A percentile compares a stretch with the other conserved stretches of the same genome.
These are phyloP conservation scores for Myripristis jacobus DNA, from an alignment of 2,797 vertebrate species.

Conservation along the genomic window DNA sequence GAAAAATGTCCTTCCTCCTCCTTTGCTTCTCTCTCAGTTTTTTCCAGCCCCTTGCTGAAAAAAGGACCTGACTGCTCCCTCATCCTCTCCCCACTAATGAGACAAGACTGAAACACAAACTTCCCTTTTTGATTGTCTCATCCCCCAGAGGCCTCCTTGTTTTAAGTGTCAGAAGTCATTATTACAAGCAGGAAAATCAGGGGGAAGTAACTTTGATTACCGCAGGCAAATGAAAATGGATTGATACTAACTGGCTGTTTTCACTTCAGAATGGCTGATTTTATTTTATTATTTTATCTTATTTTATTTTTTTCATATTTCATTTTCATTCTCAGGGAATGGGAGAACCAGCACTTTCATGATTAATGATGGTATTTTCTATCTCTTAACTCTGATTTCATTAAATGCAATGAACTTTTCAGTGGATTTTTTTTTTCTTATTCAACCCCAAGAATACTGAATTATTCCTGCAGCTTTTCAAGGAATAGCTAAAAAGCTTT, in stretches of 20 bases:
- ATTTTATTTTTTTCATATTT: not conserved
- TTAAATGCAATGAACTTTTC: not conserved
- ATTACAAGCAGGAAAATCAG: constrained; percentile 7
- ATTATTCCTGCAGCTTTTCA: not conserved
- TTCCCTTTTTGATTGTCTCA: constrained; percentile 37
- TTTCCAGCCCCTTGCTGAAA: constrained; percentile 35
- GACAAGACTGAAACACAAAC: constrained; percentile 50
- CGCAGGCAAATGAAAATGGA: constrained; percentile 25
- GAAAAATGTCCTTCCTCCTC: constrained; percentile 58
- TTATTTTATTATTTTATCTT: too few species aligned
- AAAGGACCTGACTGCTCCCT: constrained; percentile 2
- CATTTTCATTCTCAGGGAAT: constrained; percentile 17
- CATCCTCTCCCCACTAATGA: constrained; percentile 54
- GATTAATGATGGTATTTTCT: constrained; percentile 9
- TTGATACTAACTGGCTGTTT: constrained; percentile 28
- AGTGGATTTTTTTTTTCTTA: not conserved
- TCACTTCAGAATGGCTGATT: constrained; percentile 1
- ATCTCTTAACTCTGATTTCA: not conserved
- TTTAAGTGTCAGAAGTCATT: constrained; percentile 37
- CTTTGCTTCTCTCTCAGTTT: constrained; percentile 27
- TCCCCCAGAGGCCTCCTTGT: constrained; percentile 25
- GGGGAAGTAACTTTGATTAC: constrained; percentile 38
- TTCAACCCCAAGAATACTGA: not conserved
- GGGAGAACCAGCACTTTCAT: not conserved
- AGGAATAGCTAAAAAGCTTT: not conserved